A percentile compares a stretch with the other conserved stretches of the same genome.
Evolutionary conservation across 2,888 invertebrate species (phyloP).

Genomic region (Eubasilissa splendida): DNA sequence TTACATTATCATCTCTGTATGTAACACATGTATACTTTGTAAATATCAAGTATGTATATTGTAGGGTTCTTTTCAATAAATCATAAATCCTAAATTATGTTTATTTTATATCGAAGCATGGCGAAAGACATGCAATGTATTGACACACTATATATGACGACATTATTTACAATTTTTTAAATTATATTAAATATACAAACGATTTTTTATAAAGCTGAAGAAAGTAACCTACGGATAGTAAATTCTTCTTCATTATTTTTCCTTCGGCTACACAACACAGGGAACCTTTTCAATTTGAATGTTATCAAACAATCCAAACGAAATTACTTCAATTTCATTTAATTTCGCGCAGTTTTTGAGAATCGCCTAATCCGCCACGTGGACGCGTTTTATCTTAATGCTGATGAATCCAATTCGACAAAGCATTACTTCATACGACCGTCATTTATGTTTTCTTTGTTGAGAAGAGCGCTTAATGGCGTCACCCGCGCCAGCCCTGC

Average conservation of each 20-base stretch:
- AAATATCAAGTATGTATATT: too few relatives aligned
- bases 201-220: background rate
- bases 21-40: too few relatives aligned
- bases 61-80: too few relatives aligned
- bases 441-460: slow-evolving; percentile 57
- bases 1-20: too few relatives aligned
- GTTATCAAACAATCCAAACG: slow-evolving; percentile 33
- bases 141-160: too few relatives aligned
- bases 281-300: slow-evolving; percentile 21
- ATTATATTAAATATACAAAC: too few relatives aligned
- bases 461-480: slow-evolving; percentile 60
- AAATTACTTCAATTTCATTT: slow-evolving; percentile 39
- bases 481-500: slow-evolving; percentile 53
- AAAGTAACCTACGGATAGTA: background rate
- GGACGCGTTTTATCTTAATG: slow-evolving; percentile 45
- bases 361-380: slow-evolving; percentile 30
- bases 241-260: slow-evolving; percentile 8
- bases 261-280: slow-evolving; percentile 15
- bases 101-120: too few relatives aligned
- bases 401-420: slow-evolving; percentile 52
- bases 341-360: slow-evolving; percentile 37
- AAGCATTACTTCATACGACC: slow-evolving; percentile 59
- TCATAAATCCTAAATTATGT: too few relatives aligned
- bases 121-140: too few relatives aligned
- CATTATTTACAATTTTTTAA: too few relatives aligned